Base-by-base conservation (phyloP, 2,888 invertebrate species). In the Leptogaster cylindrica region DNA sequence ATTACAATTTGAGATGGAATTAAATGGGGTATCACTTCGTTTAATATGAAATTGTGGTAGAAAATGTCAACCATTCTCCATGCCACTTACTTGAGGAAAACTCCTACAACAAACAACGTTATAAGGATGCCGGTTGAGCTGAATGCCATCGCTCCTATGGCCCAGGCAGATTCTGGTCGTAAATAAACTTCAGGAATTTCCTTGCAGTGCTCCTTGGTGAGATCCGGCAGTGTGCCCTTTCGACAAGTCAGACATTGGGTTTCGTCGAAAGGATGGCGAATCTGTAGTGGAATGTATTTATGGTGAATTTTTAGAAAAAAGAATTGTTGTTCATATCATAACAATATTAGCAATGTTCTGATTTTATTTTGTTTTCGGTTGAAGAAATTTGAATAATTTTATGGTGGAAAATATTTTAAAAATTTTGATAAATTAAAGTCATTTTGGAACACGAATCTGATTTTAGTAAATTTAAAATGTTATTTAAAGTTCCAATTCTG, bases 101-200 rank as follows among this genome's bases (percentile, higher is more conserved):
- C 90, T 5, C 89, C 86, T 65, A 88, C 86, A 3, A 93, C 90
- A 78, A 90, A 90, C 80, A 88, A 80, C 36, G 90, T 95, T 69
- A 93, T 85, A 63, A 93, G 80, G 72, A 95, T 91, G 12, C 97
- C 97, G 0, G 90, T 87, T 6, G 91, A 88, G 28, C 94, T 92
- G 77, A 95, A 89, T 7, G 91, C 87, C 92, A 96, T 93, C 8
- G 95, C 95, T 0, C 93, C 95, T 69, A 96, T 94, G 3, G 95
- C 95, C 90, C 95, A 93, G 51, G 90, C 91, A 71, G 93, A 93
- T 77, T 90, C 90, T 8, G 90, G 88, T 16, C 89, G 84, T 68
- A 93, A 84, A 79, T 91, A 93, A 66, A 91, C 89, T 81, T 93
- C 92, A 0, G 92, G 91, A 71, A 94, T 91, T 67, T 88, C 85